Base-by-base conservation (phyloP, 2,113 vertebrate genomes). In the Crypturellus undulatus region DNA sequence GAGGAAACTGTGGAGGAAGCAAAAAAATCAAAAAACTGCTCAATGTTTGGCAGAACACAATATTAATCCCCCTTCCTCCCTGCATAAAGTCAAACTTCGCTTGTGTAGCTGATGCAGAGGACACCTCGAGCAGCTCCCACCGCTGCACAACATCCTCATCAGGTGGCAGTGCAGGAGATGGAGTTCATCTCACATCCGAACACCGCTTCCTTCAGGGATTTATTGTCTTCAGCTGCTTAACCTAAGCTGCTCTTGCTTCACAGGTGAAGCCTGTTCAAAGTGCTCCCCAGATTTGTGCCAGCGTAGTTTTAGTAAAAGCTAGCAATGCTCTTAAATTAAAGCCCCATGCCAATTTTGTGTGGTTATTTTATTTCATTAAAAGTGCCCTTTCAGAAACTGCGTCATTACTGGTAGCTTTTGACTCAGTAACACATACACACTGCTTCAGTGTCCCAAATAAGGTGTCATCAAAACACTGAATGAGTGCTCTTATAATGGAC, bases 271-370 rank as follows among this genome's bases (percentile, higher is more conserved):
- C 70, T 69, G 7, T 16, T 79, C 9, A 28, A 73, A 82, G 30
- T 8, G 16, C 8, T 72, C 75, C 40, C 5, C 38, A 15, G 4
- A 51, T 78, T 38, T 84, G 30, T 84, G n/a, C 59, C 30, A 4
- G 13, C 84, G 30, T 25, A 19, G 11, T 63, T 78, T 64, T 84
- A 60, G 10, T 54, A 3, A 14, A 56, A 75, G 24, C 20, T 70
- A 69, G 28, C 20, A 15, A 4, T 16, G 8, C 28, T 82, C 22
- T 67, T 72, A 54, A 49, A 42, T 38, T 42, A 76, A 87, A 87
- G 52, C 12, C 36, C n/a, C 0, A 0, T 10, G 43, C 34, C 28
- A 6, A 6, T 84, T 51, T 79, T 81, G 34, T 2, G 1, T 2
- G 1, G 9, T 49, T 49, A 49, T 49, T 49, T 49, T 49, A 22